Evolutionary conservation across 2,113 vertebrate genomes (phyloP).

Genomic region (Gila orcuttii): DNA sequence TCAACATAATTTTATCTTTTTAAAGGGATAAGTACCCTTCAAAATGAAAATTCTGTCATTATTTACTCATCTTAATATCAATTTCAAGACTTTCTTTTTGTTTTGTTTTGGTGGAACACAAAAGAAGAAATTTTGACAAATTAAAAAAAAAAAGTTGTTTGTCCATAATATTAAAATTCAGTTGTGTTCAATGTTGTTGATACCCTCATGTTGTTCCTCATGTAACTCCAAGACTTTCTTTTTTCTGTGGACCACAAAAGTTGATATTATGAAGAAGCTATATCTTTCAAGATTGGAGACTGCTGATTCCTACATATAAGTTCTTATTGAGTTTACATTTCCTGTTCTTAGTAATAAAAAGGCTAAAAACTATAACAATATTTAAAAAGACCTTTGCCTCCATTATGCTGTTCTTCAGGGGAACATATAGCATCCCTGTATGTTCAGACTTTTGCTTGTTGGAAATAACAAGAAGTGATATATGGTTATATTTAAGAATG

Average conservation of each 20-base stretch:
- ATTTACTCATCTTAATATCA: not conserved
- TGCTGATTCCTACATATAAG: not conserved
- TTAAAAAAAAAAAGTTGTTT: not conserved
- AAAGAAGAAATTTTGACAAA: not conserved
- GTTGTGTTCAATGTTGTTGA: not conserved
- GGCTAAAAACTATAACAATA: slow-evolving; percentile 19
- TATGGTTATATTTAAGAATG: slow-evolving; percentile 15
- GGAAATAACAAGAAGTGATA: slow-evolving; percentile 29
- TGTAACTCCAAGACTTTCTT: not conserved
- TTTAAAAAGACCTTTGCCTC: slow-evolving; percentile 42
- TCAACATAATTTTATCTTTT: not conserved
- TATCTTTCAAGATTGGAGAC: slow-evolving; percentile 21
- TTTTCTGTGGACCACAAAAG: not conserved
- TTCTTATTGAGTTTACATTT: not conserved
- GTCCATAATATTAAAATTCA: not conserved
- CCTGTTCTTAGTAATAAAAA: slow-evolving; percentile 21
- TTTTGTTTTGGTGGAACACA: not conserved
- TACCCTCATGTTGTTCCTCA: not conserved
- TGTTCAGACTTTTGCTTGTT: slow-evolving; percentile 14
- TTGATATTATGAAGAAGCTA: no score
- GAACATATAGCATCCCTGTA: slow-evolving; percentile 1
- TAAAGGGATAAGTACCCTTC: not conserved
- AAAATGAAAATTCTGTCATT: not conserved
- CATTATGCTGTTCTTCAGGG: slow-evolving; percentile 26
- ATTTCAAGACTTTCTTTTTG: not conserved